Conservation (phyloP, 1,140 invertebrate species). For the Choristoneura fumiferana region DNA sequence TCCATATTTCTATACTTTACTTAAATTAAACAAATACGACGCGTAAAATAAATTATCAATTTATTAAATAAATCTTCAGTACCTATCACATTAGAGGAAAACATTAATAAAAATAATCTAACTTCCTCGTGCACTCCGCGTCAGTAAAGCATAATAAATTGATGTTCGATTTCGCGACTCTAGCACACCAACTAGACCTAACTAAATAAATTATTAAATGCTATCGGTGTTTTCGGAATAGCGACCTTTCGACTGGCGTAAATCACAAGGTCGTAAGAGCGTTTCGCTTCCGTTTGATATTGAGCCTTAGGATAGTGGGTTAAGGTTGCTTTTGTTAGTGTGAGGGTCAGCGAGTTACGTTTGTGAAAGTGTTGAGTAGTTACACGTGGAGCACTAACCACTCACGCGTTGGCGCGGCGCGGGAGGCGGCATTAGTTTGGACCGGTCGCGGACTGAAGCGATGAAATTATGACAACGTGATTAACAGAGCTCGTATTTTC, state of each 20-base stretch:
- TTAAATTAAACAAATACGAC: no score
- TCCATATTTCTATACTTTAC: no score
- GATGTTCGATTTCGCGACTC: no score
- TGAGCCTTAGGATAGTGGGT: neutral
- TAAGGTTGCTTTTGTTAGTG: neutral
- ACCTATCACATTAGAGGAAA: no score
- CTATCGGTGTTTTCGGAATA: neutral
- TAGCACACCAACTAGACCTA: no score
- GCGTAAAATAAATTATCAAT: no score
- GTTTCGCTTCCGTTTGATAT: neutral
- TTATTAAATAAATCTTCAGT: no score
- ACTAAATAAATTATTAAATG: neutral
- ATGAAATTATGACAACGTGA: slow-evolving; percentile 32
- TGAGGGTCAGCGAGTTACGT: neutral
- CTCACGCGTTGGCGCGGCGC: slow-evolving; percentile 14
- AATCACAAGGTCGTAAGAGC: neutral
- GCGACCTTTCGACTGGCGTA: neutral
- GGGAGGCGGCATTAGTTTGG: slow-evolving; percentile 40
- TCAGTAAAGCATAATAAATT: no score
- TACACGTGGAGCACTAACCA: slow-evolving; percentile 12
- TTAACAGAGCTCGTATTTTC: slow-evolving; percentile 4
- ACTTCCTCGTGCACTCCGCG: no score
- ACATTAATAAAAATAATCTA: no score
- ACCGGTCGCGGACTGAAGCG: slow-evolving; percentile 20
- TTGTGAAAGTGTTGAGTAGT: neutral